A percentile compares a stretch with the other conserved stretches of the same genome.
Evolutionary conservation across 2,113 vertebrate species (phyloP).

Genomic region (Amia ocellicauda): DNA sequence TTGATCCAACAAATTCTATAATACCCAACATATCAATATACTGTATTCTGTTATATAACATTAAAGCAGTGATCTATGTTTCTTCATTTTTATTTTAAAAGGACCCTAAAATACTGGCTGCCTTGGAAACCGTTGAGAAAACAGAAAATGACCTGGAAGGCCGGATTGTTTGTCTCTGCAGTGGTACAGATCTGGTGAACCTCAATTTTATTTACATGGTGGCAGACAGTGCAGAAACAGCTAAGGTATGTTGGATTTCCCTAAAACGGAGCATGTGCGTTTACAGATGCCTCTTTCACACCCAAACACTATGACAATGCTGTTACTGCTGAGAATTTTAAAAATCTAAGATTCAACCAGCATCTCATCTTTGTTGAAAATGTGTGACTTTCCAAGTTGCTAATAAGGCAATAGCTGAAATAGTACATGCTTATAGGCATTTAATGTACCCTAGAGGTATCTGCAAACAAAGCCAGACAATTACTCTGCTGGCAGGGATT

Average conservation of each 20-base stretch:
- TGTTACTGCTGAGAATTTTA: no score
- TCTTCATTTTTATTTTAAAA: slow-evolving; percentile 34
- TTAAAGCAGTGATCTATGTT: neutral
- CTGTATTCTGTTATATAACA: no score
- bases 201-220: slow-evolving; percentile 95
- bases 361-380: neutral
- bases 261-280: neutral
- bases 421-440: neutral
- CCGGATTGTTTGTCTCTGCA: slow-evolving; percentile 90
- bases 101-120: slow-evolving; percentile 92
- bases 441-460: neutral
- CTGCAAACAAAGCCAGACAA: neutral
- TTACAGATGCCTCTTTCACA: neutral
- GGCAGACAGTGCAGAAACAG: slow-evolving; percentile 82
- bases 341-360: neutral
- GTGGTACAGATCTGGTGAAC: slow-evolving; percentile 93
- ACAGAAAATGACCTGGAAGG: slow-evolving; percentile 88
- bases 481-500: neutral
- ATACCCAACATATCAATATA: no score
- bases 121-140: slow-evolving; percentile 86
- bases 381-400: neutral
- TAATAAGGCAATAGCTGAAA: neutral
- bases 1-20: no score
- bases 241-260: slow-evolving; percentile 74
- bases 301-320: neutral